These are phyloP conservation scores for Enteromius anoplus DNA, from an alignment of 2,797 vertebrate genomes.

Conservation along the genomic window DNA sequence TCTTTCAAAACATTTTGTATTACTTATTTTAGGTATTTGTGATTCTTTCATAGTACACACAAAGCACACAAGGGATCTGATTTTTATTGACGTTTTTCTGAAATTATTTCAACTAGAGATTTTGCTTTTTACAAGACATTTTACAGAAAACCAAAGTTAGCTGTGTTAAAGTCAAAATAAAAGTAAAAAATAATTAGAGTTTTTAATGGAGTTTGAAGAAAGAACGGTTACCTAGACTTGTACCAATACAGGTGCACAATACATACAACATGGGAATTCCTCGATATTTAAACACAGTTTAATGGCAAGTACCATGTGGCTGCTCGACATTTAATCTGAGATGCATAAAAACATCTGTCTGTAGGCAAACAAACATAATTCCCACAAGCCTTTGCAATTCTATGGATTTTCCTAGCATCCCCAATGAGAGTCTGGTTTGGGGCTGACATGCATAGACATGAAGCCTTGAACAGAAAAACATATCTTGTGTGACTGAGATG, in stretches of 20 bases:
- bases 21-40: not conserved
- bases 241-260: slow-evolving; percentile 65
- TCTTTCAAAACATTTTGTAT: too few relatives aligned
- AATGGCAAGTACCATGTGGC: slow-evolving; percentile 73
- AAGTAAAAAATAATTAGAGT: slow-evolving; percentile 65
- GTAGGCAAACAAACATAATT: slow-evolving; percentile 36
- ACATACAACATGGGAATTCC: slow-evolving; percentile 63
- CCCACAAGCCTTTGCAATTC: slow-evolving; percentile 29
- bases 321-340: slow-evolving; percentile 63
- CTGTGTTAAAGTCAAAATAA: slow-evolving; percentile 62
- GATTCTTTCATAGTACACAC: slow-evolving; percentile 21
- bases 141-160: slow-evolving; percentile 68
- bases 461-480: slow-evolving; percentile 63
- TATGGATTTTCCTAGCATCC: slow-evolving; percentile 7
- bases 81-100: slow-evolving; percentile 68
- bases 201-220: slow-evolving; percentile 68
- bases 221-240: slow-evolving; percentile 70
- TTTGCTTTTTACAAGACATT: slow-evolving; percentile 78
- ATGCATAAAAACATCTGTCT: slow-evolving; percentile 70
- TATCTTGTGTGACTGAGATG: slow-evolving; percentile 67
- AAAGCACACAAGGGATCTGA: slow-evolving; percentile 58
- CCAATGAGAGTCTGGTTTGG: slow-evolving; percentile 56
- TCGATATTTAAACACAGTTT: slow-evolving; percentile 69
- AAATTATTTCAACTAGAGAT: slow-evolving; percentile 71
- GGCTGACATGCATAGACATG: slow-evolving; percentile 59